Conservation (phyloP, 2,113 vertebrate genomes). For the Cebus imitator region DNA sequence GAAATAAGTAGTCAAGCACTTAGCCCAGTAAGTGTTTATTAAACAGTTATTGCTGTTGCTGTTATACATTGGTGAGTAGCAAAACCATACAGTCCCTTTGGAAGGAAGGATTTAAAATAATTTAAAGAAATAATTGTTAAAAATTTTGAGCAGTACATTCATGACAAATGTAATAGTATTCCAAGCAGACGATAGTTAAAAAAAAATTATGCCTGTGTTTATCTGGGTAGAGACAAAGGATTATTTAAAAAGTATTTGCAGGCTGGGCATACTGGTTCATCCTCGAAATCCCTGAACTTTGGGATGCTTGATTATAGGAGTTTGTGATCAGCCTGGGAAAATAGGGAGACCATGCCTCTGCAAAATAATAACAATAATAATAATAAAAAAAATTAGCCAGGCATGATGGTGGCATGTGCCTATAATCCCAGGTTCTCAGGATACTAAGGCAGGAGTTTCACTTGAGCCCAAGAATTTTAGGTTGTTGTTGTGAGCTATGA, state of each 20-base stretch:
- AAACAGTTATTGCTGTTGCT: background rate
- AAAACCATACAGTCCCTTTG: background rate
- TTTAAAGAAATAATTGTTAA: conserved; percentile 30
- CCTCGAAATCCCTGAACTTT: background rate
- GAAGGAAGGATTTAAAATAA: conserved; percentile 48
- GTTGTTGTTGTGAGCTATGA: background rate
- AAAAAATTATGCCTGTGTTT: background rate
- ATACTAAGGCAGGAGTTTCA: background rate
- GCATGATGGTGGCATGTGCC: background rate
- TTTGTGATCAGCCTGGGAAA: too few relatives aligned
- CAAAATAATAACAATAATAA: too few relatives aligned
- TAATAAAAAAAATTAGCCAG: too few relatives aligned
- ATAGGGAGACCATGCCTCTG: too few relatives aligned
- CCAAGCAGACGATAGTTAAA: background rate
- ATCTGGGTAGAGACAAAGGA: background rate
- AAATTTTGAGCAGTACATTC: conserved; percentile 28
- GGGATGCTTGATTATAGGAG: background rate
- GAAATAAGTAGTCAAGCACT: background rate
- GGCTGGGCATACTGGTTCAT: background rate
- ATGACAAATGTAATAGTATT: conserved; percentile 36
- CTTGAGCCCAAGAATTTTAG: background rate
- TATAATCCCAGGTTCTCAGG: background rate
- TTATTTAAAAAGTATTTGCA: conserved; percentile 45
- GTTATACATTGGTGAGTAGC: background rate
- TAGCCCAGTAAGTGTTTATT: background rate